phyloP scores from a whole-genome alignment of 2,797 vertebrate species.

The Manis pentadactyla region DNA sequence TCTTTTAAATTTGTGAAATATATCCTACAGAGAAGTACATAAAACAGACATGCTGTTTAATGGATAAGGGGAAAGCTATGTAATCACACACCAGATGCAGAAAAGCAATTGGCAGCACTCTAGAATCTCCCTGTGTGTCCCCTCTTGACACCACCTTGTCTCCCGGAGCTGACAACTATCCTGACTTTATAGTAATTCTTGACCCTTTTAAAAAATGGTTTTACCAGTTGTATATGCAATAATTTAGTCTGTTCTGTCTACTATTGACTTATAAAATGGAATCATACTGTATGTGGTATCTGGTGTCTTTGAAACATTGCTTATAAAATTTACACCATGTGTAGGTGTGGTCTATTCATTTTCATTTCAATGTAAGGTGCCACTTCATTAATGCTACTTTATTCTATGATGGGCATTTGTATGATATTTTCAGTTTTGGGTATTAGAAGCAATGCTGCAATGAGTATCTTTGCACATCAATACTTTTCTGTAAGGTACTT shows the following conservation, averaged over 20 bases:
- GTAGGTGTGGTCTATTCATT: neutral
- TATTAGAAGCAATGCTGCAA: neutral
- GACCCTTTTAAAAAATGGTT: neutral
- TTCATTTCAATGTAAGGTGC: neutral
- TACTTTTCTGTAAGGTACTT: neutral
- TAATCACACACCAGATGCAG: neutral
- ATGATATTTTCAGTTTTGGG: neutral
- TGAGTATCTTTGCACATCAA: neutral
- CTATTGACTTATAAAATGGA: neutral
- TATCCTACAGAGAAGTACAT: neutral
- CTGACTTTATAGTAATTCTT: neutral
- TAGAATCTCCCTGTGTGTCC: neutral
- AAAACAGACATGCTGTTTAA: neutral
- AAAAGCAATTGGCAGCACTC: neutral
- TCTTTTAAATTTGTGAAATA: conserved; percentile 36
- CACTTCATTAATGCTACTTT: neutral
- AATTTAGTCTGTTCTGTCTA: neutral
- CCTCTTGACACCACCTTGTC: neutral
- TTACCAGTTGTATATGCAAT: neutral
- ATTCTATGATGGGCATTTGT: neutral
- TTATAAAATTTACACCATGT: neutral
- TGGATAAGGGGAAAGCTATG: neutral
- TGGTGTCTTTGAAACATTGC: neutral
- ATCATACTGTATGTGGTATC: neutral
- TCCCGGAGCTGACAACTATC: neutral